Base-by-base conservation (phyloP, 37 sponge, comb jelly and placozoan genomes). In the Axinella damicornis region DNA sequence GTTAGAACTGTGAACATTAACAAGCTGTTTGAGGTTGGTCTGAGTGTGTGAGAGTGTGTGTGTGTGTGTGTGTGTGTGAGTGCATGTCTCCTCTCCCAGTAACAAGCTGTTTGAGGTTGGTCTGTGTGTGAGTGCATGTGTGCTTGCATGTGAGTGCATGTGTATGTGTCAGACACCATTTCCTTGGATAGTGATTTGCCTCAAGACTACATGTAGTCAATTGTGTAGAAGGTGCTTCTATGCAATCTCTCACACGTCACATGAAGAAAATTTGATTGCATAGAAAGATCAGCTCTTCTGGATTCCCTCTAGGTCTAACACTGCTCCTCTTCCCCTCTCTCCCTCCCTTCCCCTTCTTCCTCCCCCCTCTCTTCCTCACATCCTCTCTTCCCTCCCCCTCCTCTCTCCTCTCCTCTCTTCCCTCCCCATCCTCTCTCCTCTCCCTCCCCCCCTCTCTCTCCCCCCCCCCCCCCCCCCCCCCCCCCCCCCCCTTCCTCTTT, bases 21-120 rank as follows among this genome's bases (percentile, higher is more conserved):
- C 57, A 91, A 91, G 54, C 69, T 91, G 27, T 86, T 91, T 91
- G 91, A 91, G 72, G 91, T 91, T 25, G 60, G 61, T 56, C 38
- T 77, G 67, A 31, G 30, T 34, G 24, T 71, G 24, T n/a, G 64
- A 27, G 64, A 13, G 5, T 5, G 24, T 5, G 5, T 6, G 64
- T 62, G 64, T 5, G 64, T 62, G 64, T 6, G 64, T 4, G 5
- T 5, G 64, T 5, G 4, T 6, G 64, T n/a, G 64, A 9, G 46
- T 46, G 46, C n/a, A 19, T 16, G 58, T 20, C 58, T 19, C 19
- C 58, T 19, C 58, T 57, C 19, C 19, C 58, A 57, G 19, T 57
- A 19, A 16, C 58, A 20, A 19, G 58, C 18, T 57, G 58, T 57
- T 19, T 57, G 16, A 16, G 19, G 19, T 20, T n/a, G n/a, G n/a